A percentile compares a stretch with the other conserved stretches of the same genome.
These are phyloP conservation scores for Agrotis puta DNA, from an alignment of 2,888 invertebrate species.

Conservation along the genomic window DNA sequence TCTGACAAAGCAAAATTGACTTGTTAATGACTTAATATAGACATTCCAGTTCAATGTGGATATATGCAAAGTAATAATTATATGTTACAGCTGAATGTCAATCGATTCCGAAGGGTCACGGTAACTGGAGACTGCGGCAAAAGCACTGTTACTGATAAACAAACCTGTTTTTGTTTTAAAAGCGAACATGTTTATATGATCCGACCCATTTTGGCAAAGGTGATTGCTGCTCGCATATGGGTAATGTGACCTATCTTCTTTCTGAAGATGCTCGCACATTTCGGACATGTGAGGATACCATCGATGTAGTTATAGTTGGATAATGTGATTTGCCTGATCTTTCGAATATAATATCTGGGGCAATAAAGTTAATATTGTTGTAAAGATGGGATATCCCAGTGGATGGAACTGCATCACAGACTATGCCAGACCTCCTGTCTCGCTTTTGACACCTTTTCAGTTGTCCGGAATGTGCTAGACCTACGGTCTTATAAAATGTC, in stretches of 20 bases:
- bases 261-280: no score
- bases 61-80: conserved; percentile 58
- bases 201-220: no score
- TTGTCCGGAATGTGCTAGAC: no score
- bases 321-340: no score
- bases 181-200: neutral
- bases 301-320: no score
- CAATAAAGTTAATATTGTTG: no score
- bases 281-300: no score
- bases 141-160: neutral
- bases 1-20: conserved; percentile 8
- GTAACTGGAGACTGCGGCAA: conserved; percentile 42
- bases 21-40: conserved; percentile 39
- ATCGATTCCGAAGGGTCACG: conserved; percentile 64
- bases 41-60: conserved; percentile 23
- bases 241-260: no score
- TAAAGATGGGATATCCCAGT: no score
- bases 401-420: neutral
- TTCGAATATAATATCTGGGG: no score
- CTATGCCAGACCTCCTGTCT: neutral
- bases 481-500: no score
- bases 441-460: neutral
- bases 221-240: no score
- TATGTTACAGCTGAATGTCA: conserved; percentile 46
- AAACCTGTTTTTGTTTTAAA: conserved; percentile 25